Conservation (phyloP, 2,113 vertebrate species). For the Ictalurus punctatus region DNA sequence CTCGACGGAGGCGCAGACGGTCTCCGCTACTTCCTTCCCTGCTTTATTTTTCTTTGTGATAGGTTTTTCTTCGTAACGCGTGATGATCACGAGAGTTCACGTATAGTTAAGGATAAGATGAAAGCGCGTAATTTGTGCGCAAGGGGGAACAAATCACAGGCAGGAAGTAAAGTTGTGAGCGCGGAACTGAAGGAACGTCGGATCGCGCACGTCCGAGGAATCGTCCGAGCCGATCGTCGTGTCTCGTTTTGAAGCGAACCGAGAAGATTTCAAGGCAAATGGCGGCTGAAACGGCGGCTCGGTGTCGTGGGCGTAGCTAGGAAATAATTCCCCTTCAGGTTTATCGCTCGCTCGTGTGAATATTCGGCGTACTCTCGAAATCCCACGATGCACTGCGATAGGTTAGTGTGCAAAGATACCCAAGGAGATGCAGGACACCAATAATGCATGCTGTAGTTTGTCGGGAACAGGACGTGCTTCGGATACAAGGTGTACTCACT, state of each 20-base stretch:
- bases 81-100: background rate
- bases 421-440: background rate
- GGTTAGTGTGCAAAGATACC: background rate
- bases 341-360: background rate
- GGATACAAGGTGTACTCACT: background rate
- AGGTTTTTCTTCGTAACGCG: background rate
- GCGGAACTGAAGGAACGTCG: background rate
- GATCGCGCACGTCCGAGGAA: background rate
- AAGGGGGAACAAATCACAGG: background rate
- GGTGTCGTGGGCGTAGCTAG: background rate
- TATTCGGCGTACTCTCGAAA: background rate
- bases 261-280: background rate
- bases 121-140: background rate
- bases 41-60: background rate
- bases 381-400: background rate
- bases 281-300: background rate
- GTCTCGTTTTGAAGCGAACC: background rate
- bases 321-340: background rate
- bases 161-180: background rate
- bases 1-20: background rate
- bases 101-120: background rate
- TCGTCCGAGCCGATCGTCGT: background rate
- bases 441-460: background rate
- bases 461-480: background rate
- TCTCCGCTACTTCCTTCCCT: background rate